Conservation (phyloP, 2,113 vertebrate species). For the Hiodon tergisus region DNA sequence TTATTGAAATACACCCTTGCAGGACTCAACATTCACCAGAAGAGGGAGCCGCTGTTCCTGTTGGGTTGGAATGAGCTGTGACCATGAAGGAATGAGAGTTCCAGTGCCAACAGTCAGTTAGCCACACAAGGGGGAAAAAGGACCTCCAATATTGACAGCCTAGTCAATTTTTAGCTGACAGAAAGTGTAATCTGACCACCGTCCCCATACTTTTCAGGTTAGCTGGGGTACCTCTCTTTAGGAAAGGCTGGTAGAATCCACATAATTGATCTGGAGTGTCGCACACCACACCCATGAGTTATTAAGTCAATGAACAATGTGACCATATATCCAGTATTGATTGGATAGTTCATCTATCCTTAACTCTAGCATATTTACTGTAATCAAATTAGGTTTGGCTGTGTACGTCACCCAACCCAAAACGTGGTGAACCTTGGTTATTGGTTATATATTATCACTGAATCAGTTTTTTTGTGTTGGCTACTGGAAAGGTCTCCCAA, state of each 20-base stretch:
- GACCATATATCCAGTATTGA: background rate
- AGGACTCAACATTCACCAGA: background rate
- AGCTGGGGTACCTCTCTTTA: background rate
- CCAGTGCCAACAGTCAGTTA: background rate
- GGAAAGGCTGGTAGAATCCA: background rate
- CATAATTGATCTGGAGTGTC: background rate
- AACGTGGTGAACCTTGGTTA: too few species aligned
- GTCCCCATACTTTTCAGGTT: background rate
- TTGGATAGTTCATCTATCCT: too few species aligned
- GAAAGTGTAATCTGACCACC: background rate
- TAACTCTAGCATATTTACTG: too few species aligned
- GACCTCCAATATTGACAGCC: background rate
- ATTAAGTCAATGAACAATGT: background rate
- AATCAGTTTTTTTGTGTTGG: too few species aligned
- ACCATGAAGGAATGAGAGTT: background rate
- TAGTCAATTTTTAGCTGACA: background rate
- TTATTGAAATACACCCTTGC: slow-evolving; percentile 1
- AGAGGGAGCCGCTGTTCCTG: background rate
- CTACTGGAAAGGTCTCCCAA: too few species aligned
- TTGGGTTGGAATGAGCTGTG: background rate
- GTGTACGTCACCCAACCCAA: too few species aligned
- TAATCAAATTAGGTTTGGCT: too few species aligned
- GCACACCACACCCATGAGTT: background rate
- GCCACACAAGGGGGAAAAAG: background rate
- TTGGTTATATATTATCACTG: too few species aligned